Percentiles rank a stretch among this genome's conserved stretches.
Conservation (phyloP, 2,888 invertebrate genomes). For the Neria commutata region DNA sequence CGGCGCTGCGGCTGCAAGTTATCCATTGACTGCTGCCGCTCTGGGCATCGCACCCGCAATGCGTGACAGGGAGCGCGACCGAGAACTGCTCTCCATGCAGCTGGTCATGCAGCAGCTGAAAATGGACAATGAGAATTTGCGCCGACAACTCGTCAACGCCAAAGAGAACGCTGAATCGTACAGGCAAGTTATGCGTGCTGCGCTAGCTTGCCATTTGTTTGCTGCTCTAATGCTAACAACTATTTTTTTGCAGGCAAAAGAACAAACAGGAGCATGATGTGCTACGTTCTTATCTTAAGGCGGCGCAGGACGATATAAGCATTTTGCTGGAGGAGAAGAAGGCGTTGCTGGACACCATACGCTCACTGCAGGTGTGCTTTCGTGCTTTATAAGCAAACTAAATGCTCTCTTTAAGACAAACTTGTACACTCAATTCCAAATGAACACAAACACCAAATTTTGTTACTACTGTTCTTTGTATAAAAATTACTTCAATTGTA, state of each 20-base stretch:
- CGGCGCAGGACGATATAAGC: slow-evolving; percentile 78
- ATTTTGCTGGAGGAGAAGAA: slow-evolving; percentile 76
- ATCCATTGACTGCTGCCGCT: slow-evolving; percentile 30
- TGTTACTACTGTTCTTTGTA: slow-evolving; percentile 33
- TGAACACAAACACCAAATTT: slow-evolving; percentile 17
- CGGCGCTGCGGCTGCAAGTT: slow-evolving; percentile 30
- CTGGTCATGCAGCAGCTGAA: slow-evolving; percentile 65
- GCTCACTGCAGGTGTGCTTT: slow-evolving; percentile 68
- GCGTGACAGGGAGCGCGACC: slow-evolving; percentile 58
- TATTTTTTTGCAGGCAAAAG: slow-evolving; percentile 48
- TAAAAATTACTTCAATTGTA: background rate
- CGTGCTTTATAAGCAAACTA: slow-evolving; percentile 5
- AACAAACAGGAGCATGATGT: slow-evolving; percentile 67
- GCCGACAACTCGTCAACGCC: slow-evolving; percentile 66
- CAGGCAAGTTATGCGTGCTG: slow-evolving; percentile 55
- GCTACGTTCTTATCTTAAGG: slow-evolving; percentile 67
- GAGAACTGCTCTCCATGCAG: slow-evolving; percentile 63
- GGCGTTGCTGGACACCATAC: slow-evolving; percentile 73
- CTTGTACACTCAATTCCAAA: slow-evolving; percentile 27
- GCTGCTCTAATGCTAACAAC: background rate
- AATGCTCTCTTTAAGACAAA: slow-evolving; percentile 28
- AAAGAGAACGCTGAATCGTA: slow-evolving; percentile 66
- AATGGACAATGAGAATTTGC: slow-evolving; percentile 70
- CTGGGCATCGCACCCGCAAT: too few relatives aligned
- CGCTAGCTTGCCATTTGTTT: background rate